Conservation (phyloP, 2,797 vertebrate genomes). For the Uromys caudimaculatus region DNA sequence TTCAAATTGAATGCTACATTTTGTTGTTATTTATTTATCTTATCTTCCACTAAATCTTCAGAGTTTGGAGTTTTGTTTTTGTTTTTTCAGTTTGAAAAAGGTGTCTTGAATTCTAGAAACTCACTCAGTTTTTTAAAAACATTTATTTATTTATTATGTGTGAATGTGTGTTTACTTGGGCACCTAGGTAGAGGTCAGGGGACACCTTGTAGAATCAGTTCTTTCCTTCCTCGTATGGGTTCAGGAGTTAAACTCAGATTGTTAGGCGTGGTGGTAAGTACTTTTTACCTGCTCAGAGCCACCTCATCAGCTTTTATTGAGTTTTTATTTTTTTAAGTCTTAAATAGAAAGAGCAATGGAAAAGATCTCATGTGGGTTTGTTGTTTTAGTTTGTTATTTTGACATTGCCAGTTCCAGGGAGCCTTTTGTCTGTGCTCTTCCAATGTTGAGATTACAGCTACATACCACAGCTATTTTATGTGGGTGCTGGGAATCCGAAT, state of each 20-base stretch:
- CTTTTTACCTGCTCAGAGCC: background rate
- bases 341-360: background rate
- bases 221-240: background rate
- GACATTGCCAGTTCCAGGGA: background rate
- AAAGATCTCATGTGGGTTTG: background rate
- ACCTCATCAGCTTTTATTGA: background rate
- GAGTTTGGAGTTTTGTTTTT: background rate
- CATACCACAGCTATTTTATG: background rate
- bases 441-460: background rate
- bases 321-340: background rate
- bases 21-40: background rate
- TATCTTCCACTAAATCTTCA: background rate
- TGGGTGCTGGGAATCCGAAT: background rate
- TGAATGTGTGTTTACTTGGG: background rate
- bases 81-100: background rate
- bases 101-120: background rate
- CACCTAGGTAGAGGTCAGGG: background rate
- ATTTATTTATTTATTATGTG: background rate
- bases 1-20: background rate
- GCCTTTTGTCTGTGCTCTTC: background rate
- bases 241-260: background rate
- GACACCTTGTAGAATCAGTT: background rate
- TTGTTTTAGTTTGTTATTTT: background rate
- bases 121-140: background rate
- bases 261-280: background rate